A percentile compares a stretch with the other conserved stretches of the same genome.
phyloP scores from a whole-genome alignment of 2,888 invertebrate species.

The Lepidonotus clava region DNA sequence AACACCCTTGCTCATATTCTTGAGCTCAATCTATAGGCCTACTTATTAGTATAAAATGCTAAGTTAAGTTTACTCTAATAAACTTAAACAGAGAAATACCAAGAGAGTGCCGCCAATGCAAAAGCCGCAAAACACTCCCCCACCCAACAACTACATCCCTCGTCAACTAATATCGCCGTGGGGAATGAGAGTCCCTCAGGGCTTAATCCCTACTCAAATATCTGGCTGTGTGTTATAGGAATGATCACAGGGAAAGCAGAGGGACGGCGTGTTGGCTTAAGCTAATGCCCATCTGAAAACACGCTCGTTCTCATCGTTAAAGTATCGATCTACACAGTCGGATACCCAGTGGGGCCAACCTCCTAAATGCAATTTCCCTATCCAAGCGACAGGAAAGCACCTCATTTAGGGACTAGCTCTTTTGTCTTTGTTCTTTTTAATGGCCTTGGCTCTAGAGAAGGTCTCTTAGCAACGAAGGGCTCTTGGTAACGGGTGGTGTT shows the following conservation, averaged over 20 bases:
- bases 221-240: neutral
- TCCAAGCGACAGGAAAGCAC: neutral
- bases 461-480: neutral
- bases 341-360: neutral
- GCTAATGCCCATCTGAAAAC: constrained; percentile 43
- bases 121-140: too few relatives aligned
- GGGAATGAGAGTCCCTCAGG: neutral
- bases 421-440: neutral
- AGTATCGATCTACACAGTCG: neutral
- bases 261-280: neutral
- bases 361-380: neutral
- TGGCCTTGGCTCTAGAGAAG: neutral
- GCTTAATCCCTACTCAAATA: constrained; percentile 34
- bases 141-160: neutral
- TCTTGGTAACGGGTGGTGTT: neutral
- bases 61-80: too few relatives aligned
- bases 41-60: too few relatives aligned
- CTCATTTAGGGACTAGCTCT: neutral
- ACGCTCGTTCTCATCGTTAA: constrained; percentile 2
- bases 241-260: neutral
- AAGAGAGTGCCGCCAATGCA: too few relatives aligned
- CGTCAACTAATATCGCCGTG: neutral
- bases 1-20: too few relatives aligned
- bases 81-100: too few relatives aligned
- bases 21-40: too few relatives aligned